Evolutionary conservation across 2,888 invertebrate genomes (phyloP).

Genomic region (Eristalinus aeneus): DNA sequence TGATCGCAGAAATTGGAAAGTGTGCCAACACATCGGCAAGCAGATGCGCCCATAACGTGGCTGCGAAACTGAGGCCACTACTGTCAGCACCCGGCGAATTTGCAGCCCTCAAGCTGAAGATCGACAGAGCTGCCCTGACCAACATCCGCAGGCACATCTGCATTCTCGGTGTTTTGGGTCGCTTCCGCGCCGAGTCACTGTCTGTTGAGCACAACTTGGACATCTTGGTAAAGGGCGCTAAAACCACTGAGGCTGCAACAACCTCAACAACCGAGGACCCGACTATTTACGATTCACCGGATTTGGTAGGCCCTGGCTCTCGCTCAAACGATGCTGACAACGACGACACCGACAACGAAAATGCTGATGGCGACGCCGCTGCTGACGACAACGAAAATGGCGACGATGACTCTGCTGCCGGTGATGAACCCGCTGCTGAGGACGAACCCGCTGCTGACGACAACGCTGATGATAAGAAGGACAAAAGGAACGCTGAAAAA

Average conservation of each 20-base stretch:
- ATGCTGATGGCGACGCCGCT: too few relatives aligned
- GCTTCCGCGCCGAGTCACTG: neutral
- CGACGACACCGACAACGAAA: too few relatives aligned
- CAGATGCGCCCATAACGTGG: slow-evolving; percentile 3
- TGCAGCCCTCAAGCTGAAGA: neutral
- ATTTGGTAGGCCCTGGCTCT: too few relatives aligned
- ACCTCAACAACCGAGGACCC: neutral
- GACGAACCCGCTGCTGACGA: too few relatives aligned
- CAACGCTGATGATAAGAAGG: too few relatives aligned
- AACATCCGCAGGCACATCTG: slow-evolving; percentile 7
- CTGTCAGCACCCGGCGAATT: slow-evolving; percentile 8
- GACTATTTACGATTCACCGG: too few relatives aligned
- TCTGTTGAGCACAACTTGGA: neutral
- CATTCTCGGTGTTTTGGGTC: neutral
- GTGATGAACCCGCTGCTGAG: too few relatives aligned
- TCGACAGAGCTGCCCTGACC: slow-evolving; percentile 5
- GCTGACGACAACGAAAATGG: too few relatives aligned
- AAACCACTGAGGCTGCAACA: neutral
- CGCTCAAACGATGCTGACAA: too few relatives aligned
- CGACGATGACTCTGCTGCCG: too few relatives aligned
- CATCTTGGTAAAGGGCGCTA: neutral
- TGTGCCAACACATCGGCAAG: neutral
- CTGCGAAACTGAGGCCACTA: neutral
- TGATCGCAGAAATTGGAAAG: slow-evolving; percentile 20
- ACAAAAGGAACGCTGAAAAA: too few relatives aligned